A percentile compares a stretch with the other conserved stretches of the same genome.
phyloP scores from a whole-genome alignment of 37 sponge, comb jelly and placozoan genomes.

The Agelas oroides region DNA sequence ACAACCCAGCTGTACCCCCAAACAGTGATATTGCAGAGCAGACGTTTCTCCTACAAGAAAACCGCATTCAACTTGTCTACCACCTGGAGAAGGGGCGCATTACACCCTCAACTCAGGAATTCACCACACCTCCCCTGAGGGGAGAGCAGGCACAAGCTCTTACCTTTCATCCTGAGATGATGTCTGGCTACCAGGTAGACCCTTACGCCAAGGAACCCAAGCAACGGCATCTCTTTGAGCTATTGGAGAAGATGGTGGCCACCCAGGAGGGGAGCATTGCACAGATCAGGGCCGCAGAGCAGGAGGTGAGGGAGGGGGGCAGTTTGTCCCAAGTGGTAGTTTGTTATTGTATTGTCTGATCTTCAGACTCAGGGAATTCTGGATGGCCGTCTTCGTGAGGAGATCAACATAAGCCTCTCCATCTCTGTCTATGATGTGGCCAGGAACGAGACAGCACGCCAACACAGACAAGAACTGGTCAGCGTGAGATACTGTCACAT shows the following conservation, averaged over 20 bases:
- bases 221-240: slow-evolving; percentile 64
- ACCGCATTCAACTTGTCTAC: slow-evolving; percentile 74
- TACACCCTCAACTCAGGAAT: slow-evolving; percentile 82
- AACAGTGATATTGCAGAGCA: slow-evolving; percentile 83
- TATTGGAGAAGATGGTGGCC: slow-evolving; percentile 62
- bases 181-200: slow-evolving; percentile 78
- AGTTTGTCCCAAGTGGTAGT: no score
- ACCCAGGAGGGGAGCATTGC: slow-evolving; percentile 73
- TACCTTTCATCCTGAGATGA: slow-evolving; percentile 57
- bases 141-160: slow-evolving; percentile 68
- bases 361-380: slow-evolving; percentile 56
- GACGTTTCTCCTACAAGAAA: slow-evolving; percentile 71
- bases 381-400: slow-evolving; percentile 64
- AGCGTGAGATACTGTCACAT: not conserved
- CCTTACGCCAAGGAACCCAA: slow-evolving; percentile 74
- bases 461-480: slow-evolving; percentile 83
- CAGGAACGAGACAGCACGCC: slow-evolving; percentile 86
- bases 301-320: slow-evolving; percentile 82
- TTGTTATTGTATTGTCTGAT: not conserved
- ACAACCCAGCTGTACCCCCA: slow-evolving; percentile 72
- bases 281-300: slow-evolving; percentile 65
- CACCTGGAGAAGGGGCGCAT: slow-evolving; percentile 86
- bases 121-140: slow-evolving; percentile 58
- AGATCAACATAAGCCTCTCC: slow-evolving; percentile 58
- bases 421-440: slow-evolving; percentile 95